A percentile compares a stretch with the other conserved stretches of the same genome.
Evolutionary conservation across 1,140 invertebrate genomes (phyloP).

Genomic region (Polyergus mexicanus): DNA sequence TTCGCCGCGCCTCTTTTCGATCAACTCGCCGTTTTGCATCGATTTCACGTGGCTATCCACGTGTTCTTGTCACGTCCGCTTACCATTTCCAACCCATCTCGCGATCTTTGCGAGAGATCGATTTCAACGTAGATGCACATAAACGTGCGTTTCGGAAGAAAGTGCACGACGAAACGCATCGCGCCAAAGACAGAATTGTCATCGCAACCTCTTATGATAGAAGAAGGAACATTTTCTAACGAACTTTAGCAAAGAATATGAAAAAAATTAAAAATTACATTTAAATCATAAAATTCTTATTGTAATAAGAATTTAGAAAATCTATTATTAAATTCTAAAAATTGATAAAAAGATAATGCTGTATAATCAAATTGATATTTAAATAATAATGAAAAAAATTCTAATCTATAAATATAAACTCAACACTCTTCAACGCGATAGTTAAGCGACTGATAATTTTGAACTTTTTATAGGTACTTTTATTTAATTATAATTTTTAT

Average conservation of each 20-base stretch:
- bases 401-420: background rate
- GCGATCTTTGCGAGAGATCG: background rate
- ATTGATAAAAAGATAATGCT: background rate
- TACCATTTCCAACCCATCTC: constrained; percentile 42
- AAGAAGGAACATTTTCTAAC: background rate
- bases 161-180: background rate
- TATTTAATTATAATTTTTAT: constrained; percentile 10
- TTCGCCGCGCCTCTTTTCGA: constrained; percentile 27
- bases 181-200: background rate
- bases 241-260: background rate
- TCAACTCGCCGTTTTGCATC: constrained; percentile 13
- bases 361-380: background rate
- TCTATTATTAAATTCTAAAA: background rate
- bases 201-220: background rate
- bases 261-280: constrained; percentile 14
- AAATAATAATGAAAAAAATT: background rate
- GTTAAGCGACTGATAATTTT: background rate
- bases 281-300: background rate
- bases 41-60: constrained; percentile 68
- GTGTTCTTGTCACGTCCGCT: constrained; percentile 53
- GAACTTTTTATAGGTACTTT: background rate
- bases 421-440: background rate
- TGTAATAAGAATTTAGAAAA: background rate
- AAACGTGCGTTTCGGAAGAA: constrained; percentile 22
- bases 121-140: constrained; percentile 40